Conservation (phyloP, 2,797 vertebrate species). For the Rhadinocentrus ornatus region DNA sequence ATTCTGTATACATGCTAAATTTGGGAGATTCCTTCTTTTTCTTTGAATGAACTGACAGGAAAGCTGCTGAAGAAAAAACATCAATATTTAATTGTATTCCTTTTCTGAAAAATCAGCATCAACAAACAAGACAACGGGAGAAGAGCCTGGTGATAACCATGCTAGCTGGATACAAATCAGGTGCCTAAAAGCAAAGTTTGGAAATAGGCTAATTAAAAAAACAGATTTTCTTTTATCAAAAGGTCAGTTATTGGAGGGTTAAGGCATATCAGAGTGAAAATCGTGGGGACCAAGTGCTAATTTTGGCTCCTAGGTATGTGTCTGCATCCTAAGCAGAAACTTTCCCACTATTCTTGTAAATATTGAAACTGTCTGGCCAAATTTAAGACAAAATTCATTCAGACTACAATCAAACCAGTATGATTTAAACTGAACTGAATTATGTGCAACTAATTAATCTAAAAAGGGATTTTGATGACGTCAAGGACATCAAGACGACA, state of each 20-base stretch:
- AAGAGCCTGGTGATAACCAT: background rate
- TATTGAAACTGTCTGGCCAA: background rate
- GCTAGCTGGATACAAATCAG: slow-evolving; percentile 44
- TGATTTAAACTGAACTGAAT: background rate
- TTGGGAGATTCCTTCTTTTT: slow-evolving; percentile 64
- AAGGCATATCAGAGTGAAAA: background rate
- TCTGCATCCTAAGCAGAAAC: background rate
- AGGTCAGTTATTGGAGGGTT: background rate
- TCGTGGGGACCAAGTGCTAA: background rate
- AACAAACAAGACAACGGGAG: slow-evolving; percentile 24
- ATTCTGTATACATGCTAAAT: slow-evolving; percentile 54
- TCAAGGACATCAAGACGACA: background rate
- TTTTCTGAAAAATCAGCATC: slow-evolving; percentile 53
- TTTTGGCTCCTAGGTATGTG: background rate
- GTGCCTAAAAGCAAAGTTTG: slow-evolving; percentile 4
- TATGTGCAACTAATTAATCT: background rate
- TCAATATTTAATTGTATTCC: slow-evolving; percentile 64
- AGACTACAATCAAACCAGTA: background rate
- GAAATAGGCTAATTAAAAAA: slow-evolving; percentile 16
- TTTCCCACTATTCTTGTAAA: background rate
- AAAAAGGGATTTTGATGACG: background rate
- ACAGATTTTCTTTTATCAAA: slow-evolving; percentile 5
- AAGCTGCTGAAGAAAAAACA: slow-evolving; percentile 52
- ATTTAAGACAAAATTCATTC: background rate
- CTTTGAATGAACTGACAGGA: slow-evolving; percentile 43